Evolutionary conservation across 1,140 invertebrate genomes (phyloP).

Genomic region (Teleogryllus occipitalis): DNA sequence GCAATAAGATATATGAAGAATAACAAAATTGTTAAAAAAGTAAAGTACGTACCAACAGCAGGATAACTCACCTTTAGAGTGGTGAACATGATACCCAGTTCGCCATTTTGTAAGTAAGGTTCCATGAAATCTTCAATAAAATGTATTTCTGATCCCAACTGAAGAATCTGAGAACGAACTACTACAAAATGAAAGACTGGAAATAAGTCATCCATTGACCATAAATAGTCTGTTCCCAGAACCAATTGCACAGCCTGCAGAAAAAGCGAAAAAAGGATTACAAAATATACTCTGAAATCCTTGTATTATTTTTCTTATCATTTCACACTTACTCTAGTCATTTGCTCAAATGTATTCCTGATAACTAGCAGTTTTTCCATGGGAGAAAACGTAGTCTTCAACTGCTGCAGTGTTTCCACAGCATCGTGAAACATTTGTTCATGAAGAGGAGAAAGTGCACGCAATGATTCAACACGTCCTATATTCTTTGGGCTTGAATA

Average conservation of each 20-base stretch:
- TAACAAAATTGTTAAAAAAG: not conserved
- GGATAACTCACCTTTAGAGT: conserved; percentile 53
- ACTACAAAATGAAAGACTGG: conserved; percentile 80
- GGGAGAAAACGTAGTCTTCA: conserved; percentile 71
- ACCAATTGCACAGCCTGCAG: conserved; percentile 43
- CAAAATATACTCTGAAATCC: not conserved
- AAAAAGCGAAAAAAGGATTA: conserved; percentile 14
- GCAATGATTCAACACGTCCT: conserved; percentile 27
- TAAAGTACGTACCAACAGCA: not conserved
- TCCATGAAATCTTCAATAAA: conserved; percentile 80
- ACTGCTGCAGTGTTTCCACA: conserved; percentile 62
- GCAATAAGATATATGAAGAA: not conserved
- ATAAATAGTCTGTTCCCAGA: conserved; percentile 50
- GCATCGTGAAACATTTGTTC: conserved; percentile 52
- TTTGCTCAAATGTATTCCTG: conserved; percentile 65
- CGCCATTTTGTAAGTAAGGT: conserved; percentile 60
- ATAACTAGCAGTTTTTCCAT: conserved; percentile 71
- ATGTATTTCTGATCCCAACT: conserved; percentile 76
- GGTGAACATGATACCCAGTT: conserved; percentile 77
- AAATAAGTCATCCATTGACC: conserved; percentile 80
- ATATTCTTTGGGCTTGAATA: conserved; percentile 19
- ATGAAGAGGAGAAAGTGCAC: conserved; percentile 34
- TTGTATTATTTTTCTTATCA: conserved; percentile 15
- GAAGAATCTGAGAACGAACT: conserved; percentile 66
- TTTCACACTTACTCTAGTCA: conserved; percentile 56